A percentile compares a stretch with the other conserved stretches of the same genome.
These are phyloP conservation scores for Azorinus chamasolen DNA, from an alignment of 2,888 invertebrate species.

Conservation along the genomic window DNA sequence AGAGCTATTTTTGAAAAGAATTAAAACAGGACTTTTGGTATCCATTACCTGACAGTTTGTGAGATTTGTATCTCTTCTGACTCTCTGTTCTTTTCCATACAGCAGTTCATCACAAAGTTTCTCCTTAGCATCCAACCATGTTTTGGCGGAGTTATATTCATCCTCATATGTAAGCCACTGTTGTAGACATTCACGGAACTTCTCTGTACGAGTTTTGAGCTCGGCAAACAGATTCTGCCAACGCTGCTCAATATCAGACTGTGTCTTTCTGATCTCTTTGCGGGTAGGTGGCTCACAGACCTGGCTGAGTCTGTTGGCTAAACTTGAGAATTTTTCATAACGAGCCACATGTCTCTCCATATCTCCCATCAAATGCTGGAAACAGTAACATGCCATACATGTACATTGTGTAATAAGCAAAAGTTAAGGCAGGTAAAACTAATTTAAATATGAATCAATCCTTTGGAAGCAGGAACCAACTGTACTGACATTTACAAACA, in stretches of 20 bases:
- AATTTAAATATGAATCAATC: background rate
- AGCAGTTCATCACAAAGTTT: slow-evolving; percentile 73
- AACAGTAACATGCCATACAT: background rate
- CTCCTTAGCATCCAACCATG: slow-evolving; percentile 80
- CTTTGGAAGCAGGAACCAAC: no score
- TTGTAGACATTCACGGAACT: slow-evolving; percentile 76
- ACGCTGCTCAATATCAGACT: slow-evolving; percentile 73
- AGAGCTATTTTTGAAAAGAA: no score
- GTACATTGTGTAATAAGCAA: no score
- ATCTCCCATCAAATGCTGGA: slow-evolving; percentile 72
- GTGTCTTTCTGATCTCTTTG: slow-evolving; percentile 74
- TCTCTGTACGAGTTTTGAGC: slow-evolving; percentile 63
- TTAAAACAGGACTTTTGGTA: no score
- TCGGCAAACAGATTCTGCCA: slow-evolving; percentile 73
- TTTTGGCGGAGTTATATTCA: slow-evolving; percentile 69
- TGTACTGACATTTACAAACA: no score
- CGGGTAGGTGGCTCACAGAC: slow-evolving; percentile 79
- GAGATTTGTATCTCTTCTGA: slow-evolving; percentile 68
- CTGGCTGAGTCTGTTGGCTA: slow-evolving; percentile 73
- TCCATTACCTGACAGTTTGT: slow-evolving; percentile 76
- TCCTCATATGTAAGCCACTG: slow-evolving; percentile 81
- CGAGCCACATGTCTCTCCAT: slow-evolving; percentile 67
- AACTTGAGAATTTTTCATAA: slow-evolving; percentile 71
- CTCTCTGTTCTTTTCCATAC: slow-evolving; percentile 68
- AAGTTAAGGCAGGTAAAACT: no score